Evolutionary conservation across 2,113 vertebrate species (phyloP), one percentile per base, ranked within the genome.

Genomic region (Phycodurus eques): DNA sequence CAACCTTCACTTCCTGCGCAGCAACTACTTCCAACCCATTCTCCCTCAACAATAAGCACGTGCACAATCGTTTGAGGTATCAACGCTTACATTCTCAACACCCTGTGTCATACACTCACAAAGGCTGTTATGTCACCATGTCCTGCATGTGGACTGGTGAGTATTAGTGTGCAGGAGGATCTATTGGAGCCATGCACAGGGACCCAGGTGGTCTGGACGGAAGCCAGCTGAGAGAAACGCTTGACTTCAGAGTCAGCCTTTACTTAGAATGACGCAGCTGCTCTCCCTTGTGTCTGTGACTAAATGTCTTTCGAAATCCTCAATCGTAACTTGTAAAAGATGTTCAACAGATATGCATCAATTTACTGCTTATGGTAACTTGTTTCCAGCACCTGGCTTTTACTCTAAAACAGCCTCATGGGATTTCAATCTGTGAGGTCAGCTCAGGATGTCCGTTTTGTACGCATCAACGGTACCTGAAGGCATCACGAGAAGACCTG

Each of bases 211-310:
- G 73, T 73, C 77, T 72, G 74, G 13, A 49, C 64, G 72, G 71
- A 75, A 80, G 80, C 14, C 46, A 67, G 59, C 35, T 59, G n/a
- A 73, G 46, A 57, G 14, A 9, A 74, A 64, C 42, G 1, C 31
- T 63, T 59, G 53, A 60, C 8, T 74, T 78, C 54, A 64, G 78
- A 75, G 70, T 61, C 61, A 70, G 65, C 74, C 76, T 79, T 73
- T 73, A 60, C 67, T 79, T 13, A 51, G 42, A 74, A 61, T 80
- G 70, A 79, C 82, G 69, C 85, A 83, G 84, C 81, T 86, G 77
- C 80, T 79, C 57, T 72, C 69, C 35, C 43, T 60, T 61, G 15
- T 61, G 11, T 71, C 65, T 73, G 47, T 76, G 59, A 73, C 54
- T 72, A 67, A 63, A 57, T 47, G n/a, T 56, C 7, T 13, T 47